phyloP scores from a whole-genome alignment of 1,140 invertebrate species.

The Helicoverpa zea region DNA sequence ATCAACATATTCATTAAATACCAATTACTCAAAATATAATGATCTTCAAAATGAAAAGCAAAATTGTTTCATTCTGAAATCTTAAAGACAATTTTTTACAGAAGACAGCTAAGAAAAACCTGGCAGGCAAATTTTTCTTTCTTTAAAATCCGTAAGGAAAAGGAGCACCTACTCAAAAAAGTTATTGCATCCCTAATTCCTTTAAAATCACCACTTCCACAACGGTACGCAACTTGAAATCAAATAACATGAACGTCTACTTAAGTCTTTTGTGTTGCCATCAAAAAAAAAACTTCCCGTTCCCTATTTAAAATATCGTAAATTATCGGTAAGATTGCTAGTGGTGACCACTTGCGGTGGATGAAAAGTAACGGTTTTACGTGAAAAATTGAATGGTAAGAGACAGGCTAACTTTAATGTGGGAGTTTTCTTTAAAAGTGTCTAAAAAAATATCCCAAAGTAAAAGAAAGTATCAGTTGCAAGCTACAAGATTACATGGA shows the following conservation, averaged over 20 bases:
- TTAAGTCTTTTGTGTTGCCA: slow-evolving; percentile 63
- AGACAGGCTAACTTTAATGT: too few species aligned
- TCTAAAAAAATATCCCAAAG: too few species aligned
- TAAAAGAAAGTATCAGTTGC: background rate
- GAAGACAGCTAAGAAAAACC: too few species aligned
- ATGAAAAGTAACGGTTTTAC: slow-evolving; percentile 38
- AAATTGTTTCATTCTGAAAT: too few species aligned
- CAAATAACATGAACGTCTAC: slow-evolving; percentile 74
- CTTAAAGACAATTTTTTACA: too few species aligned
- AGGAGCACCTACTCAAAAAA: too few species aligned
- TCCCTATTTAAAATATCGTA: slow-evolving; percentile 67
- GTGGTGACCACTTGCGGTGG: slow-evolving; percentile 57
- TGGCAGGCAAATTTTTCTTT: too few species aligned
- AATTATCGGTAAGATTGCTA: slow-evolving; percentile 65
- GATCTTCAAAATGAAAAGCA: too few species aligned
- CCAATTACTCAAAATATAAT: too few species aligned
- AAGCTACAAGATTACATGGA: too few species aligned
- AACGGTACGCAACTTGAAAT: slow-evolving; percentile 69
- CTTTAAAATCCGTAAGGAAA: too few species aligned
- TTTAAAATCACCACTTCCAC: slow-evolving; percentile 74
- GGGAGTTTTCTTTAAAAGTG: background rate
- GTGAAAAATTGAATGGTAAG: slow-evolving; percentile 1
- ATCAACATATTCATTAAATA: too few species aligned
- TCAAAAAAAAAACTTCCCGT: slow-evolving; percentile 64
- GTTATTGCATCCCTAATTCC: slow-evolving; percentile 53